Percentiles rank a stretch among this genome's conserved stretches.
phyloP scores from a whole-genome alignment of 2,888 invertebrate species.

The Panzeria rudis region DNA sequence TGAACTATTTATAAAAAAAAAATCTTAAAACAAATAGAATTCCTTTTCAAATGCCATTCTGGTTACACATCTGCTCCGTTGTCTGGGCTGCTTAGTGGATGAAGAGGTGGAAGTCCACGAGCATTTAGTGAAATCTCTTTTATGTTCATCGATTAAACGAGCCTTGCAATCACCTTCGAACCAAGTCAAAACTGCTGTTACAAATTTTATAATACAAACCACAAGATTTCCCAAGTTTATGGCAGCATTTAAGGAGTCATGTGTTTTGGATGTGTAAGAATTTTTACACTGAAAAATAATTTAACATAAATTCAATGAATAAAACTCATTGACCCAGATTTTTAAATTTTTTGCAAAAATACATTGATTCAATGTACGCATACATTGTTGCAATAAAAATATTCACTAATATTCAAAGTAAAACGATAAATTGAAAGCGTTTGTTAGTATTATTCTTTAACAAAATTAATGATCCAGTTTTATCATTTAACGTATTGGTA shows the following conservation, averaged over 20 bases:
- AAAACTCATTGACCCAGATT: too few relatives aligned
- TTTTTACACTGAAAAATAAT: too few relatives aligned
- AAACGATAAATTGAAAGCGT: too few relatives aligned
- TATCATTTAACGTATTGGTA: too few relatives aligned
- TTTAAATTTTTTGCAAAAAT: too few relatives aligned
- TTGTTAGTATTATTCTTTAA: too few relatives aligned
- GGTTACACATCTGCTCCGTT: constrained; percentile 79
- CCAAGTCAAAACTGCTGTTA: constrained; percentile 79
- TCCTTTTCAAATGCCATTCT: constrained; percentile 75
- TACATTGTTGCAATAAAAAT: too few relatives aligned
- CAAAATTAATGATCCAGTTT: too few relatives aligned
- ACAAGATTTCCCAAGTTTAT: constrained; percentile 78
- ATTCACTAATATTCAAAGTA: too few relatives aligned
- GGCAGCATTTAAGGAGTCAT: constrained; percentile 77
- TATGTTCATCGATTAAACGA: constrained; percentile 77
- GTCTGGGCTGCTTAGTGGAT: constrained; percentile 78
- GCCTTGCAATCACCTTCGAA: constrained; percentile 78
- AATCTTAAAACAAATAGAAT: constrained; percentile 51
- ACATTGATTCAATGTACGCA: too few relatives aligned
- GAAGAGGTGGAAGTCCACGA: constrained; percentile 75
- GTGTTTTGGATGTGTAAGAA: constrained; percentile 79
- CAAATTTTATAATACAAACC: constrained; percentile 81
- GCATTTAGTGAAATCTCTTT: constrained; percentile 73
- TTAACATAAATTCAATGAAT: too few relatives aligned
- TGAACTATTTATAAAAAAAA: not conserved